These are phyloP conservation scores for Trachelus troglodyta DNA, from an alignment of 2,888 invertebrate species.

Conservation along the genomic window DNA sequence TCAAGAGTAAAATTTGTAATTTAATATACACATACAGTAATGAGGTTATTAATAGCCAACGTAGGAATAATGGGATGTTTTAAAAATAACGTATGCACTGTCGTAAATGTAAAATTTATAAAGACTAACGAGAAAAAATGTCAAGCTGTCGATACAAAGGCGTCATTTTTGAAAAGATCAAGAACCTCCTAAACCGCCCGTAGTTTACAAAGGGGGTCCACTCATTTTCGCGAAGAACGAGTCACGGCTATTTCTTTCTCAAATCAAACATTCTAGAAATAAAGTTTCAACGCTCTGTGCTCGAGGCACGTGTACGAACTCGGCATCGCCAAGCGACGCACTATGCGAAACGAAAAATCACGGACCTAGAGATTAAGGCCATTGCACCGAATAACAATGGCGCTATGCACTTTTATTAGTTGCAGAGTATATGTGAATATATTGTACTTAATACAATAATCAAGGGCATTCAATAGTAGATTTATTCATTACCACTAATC, in stretches of 20 bases:
- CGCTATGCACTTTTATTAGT: background rate
- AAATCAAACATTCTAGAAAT: conserved; percentile 64
- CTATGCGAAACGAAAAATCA: conserved; percentile 17
- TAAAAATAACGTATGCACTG: background rate
- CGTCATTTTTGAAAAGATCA: conserved; percentile 38
- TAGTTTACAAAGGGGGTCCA: conserved; percentile 44
- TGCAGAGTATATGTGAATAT: background rate
- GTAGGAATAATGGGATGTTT: background rate
- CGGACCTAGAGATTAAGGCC: conserved; percentile 56
- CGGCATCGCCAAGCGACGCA: conserved; percentile 13
- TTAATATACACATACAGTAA: background rate
- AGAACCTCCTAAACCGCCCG: conserved; percentile 57
- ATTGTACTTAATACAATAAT: background rate
- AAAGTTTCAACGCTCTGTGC: conserved; percentile 50
- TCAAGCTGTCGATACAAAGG: background rate
- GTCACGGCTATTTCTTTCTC: conserved; percentile 60
- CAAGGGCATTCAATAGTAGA: background rate
- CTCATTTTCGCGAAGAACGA: conserved; percentile 30
- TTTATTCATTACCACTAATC: background rate
- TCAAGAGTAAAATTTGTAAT: background rate
- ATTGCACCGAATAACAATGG: conserved; percentile 48
- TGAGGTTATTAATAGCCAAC: background rate
- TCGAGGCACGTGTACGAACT: conserved; percentile 31
- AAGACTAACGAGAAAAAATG: background rate
- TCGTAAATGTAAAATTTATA: background rate